A percentile compares a stretch with the other conserved stretches of the same genome.
Conservation (phyloP, 2,113 vertebrate genomes). For the Stegastes partitus region DNA sequence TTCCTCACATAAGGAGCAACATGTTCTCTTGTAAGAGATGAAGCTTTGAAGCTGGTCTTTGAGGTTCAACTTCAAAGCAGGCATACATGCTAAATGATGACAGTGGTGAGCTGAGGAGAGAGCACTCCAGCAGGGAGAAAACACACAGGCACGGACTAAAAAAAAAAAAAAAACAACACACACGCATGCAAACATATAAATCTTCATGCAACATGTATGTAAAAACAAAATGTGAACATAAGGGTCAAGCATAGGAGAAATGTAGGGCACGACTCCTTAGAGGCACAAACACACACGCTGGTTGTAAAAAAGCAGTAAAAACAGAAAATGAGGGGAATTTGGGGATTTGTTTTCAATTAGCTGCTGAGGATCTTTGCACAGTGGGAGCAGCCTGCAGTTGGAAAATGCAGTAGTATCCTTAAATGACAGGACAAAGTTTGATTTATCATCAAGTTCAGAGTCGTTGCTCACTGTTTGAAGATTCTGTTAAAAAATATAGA, state of each 20-base stretch:
- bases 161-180: background rate
- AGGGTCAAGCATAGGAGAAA: background rate
- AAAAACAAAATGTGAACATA: background rate
- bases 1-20: constrained; percentile 76
- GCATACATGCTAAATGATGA: constrained; percentile 49
- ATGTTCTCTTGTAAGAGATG: constrained; percentile 55
- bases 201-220: background rate
- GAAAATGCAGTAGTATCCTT: too few relatives aligned
- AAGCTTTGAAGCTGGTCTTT: constrained; percentile 81
- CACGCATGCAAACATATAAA: constrained; percentile 10
- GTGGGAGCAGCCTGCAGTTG: too few relatives aligned
- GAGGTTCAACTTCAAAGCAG: constrained; percentile 77
- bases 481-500: background rate
- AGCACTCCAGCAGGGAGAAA: constrained; percentile 6
- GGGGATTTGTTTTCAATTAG: too few relatives aligned
- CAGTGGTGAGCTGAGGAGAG: constrained; percentile 37
- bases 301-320: background rate
- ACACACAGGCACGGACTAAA: constrained; percentile 11
- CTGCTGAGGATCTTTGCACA: too few relatives aligned
- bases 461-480: background rate
- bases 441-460: background rate
- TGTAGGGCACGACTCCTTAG: background rate
- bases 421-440: background rate
- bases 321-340: too few relatives aligned
- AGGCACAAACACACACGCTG: background rate